Evolutionary conservation across 2,797 vertebrate genomes (phyloP), one percentile per base, ranked within the genome.

Genomic region (Platalea minor): DNA sequence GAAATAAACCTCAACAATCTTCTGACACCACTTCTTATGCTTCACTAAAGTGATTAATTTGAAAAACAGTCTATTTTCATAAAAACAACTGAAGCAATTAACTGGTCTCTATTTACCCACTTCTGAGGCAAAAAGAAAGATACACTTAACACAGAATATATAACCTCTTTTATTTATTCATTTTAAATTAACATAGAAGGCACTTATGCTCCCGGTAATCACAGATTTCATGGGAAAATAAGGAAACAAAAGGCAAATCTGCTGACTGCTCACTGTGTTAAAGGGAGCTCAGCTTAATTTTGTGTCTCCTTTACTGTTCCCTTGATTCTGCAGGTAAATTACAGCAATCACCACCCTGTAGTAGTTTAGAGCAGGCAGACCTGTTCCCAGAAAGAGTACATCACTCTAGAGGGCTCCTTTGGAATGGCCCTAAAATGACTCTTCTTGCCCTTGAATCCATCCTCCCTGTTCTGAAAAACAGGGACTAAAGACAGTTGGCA

Each of bases 41-140:
- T 92, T 84, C n/a, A 63, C 31, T 43, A 13, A 77, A 89, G n/a
- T 86, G n/a, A 63, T 79, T 94, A 17, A 70, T 93, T 89, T 88
- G 53, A 81, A 93, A 85, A 97, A 8, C 33, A 43, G 35, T 65
- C 53, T 79, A 20, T 93, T 96, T 97, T 95, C 37, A 73, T 73
- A 64, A 76, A 90, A 97, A 69, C 31, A 96, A 63, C 41, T 46
- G 64, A 94, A 96, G 78, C 70, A 97, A 95, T 96, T 97, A 97
- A 91, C 93, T 94, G 24, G 15, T 93, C 93, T 95, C 33, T 85
- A 91, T 95, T 96, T 95, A 95, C 67, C 21, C 43, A 77, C 45
- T 95, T 96, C 53, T 59, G 35, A 95, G 97, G n/a, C 23, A 79
- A 93, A 89, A 50, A 81, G 29, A 50, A 78, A 60, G 60, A 68